Evolutionary conservation across 2,888 invertebrate species (phyloP), one percentile per base, ranked within the genome.

Genomic region (Phania funesta): DNA sequence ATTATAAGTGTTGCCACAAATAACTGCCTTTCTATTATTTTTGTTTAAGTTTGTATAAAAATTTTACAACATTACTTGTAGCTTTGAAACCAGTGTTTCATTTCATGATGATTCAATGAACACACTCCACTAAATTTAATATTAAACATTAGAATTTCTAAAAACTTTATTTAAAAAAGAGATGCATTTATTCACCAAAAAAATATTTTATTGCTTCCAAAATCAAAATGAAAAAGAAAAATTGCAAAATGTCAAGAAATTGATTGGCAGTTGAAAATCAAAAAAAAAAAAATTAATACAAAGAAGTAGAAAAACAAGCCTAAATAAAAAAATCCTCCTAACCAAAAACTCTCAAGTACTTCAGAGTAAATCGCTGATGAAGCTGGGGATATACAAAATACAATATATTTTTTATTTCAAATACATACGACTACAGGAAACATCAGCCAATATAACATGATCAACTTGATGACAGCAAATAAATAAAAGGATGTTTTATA

Each of bases 371-470:
- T 9, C 6, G 20, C 7, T 20, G 32, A 2, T 16, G 20, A 11
- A 8, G 2, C 7, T n/a, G n/a, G 16, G 24, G 11, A 2, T 4
- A 50, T 5, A 50, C 48, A 48, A 52, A 41, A 54, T 5, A 50
- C 29, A 41, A 24, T n/a, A 35, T 20, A 26, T 5, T 48, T 35
- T 32, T 44, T 18, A n/a, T 35, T 26, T 26, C 11, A 38, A 16
- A 24, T 29, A 54, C 32, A 52, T 16, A 64, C 67, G 54, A 58
- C 18, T 38, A 50, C 74, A 80, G 68, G 71, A 73, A 76, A 71
- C 71, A 81, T 80, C 71, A 75, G 71, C 74, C 80, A 75, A 80
- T 70, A 68, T 50, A 80, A 75, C 65, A 75, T 68, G 80, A 68
- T 80, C 80, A 74, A 67, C 68, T 64, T 38, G 80, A 64, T 75